Base-by-base conservation (phyloP, 1,140 invertebrate species). In the Spodoptera litura region DNA sequence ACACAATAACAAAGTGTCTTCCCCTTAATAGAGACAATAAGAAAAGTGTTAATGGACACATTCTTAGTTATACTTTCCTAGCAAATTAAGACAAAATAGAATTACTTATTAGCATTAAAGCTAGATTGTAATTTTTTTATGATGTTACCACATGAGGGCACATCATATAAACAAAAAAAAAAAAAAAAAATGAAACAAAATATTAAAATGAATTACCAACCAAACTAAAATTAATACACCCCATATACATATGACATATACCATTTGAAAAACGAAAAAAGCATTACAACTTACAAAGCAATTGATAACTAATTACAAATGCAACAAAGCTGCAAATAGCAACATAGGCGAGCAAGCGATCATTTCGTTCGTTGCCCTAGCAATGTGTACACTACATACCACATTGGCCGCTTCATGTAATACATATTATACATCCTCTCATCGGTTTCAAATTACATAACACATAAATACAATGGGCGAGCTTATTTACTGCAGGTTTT, bases 391-490 rank as follows among this genome's bases (percentile, higher is more conserved):
- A 73, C 58, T 68, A 64, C 59, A 74, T 74, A 53, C 51, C 49
- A 52, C 58, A 64, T 64, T 35, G 59, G 44, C 59, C 72, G 38
- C 8, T 49, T 20, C 73, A 64, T 75, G 73, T 75, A 75, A 53
- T 75, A 64, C 73, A 75, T 73, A 75, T 62, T 75, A 64, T 59
- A 75, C 78, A 78, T 78, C 55, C 77, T 61, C 58, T 66, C 74
- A 53, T 66, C 59, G 78, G 76, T 53, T 81, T 83, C 82, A 78
- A 70, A 83, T 83, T 81, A 83, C 82, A 83, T 83, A 83, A 81
- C 82, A 61, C 82, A 83, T 83, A 83, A 83, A 83, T 83, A 83
- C 82, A 83, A 83, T 83, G 73, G 77, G 61, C 51, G 53, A 61
- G 61, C 58, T 79, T 83, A 83, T 81, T 83, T 83, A 83, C 79